A percentile compares a stretch with the other conserved stretches of the same genome.
Conservation (phyloP, 2,113 vertebrate genomes). For the Accipiter cooperii region DNA sequence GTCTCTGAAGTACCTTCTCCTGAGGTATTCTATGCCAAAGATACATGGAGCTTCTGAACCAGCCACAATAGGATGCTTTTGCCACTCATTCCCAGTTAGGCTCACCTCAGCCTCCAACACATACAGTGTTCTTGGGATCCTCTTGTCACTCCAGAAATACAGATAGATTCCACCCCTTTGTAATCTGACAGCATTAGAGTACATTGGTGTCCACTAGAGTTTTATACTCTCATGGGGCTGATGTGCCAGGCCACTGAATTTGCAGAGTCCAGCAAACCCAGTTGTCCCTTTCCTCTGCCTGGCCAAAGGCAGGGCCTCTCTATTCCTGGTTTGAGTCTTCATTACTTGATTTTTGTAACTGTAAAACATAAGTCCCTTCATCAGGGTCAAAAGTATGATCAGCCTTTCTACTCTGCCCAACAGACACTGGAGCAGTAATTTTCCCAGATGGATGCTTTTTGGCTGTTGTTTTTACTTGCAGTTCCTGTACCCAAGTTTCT, state of each 20-base stretch:
- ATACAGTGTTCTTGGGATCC: too few species aligned
- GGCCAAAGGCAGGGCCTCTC: too few species aligned
- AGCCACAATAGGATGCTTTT: not conserved
- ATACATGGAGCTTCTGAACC: not conserved
- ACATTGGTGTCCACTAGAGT: not conserved
- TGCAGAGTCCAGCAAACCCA: not conserved
- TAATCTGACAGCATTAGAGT: not conserved
- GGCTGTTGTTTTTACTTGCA: not conserved
- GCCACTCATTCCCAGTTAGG: too few species aligned
- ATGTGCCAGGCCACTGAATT: not conserved
- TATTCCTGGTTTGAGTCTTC: too few species aligned
- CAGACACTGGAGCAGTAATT: not conserved
- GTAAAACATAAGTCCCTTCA: too few species aligned
- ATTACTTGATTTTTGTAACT: too few species aligned
- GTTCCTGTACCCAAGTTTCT: not conserved
- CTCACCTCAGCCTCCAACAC: too few species aligned
- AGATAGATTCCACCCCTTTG: not conserved
- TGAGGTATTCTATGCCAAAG: not conserved
- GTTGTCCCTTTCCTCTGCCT: too few species aligned
- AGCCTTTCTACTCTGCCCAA: not conserved
- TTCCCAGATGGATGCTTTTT: not conserved
- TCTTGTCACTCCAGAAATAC: too few species aligned
- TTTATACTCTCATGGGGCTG: not conserved
- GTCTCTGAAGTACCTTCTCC: not conserved
- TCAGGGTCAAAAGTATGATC: not conserved